phyloP scores from a whole-genome alignment of 2,113 vertebrate species.

The Polyodon spathula region DNA sequence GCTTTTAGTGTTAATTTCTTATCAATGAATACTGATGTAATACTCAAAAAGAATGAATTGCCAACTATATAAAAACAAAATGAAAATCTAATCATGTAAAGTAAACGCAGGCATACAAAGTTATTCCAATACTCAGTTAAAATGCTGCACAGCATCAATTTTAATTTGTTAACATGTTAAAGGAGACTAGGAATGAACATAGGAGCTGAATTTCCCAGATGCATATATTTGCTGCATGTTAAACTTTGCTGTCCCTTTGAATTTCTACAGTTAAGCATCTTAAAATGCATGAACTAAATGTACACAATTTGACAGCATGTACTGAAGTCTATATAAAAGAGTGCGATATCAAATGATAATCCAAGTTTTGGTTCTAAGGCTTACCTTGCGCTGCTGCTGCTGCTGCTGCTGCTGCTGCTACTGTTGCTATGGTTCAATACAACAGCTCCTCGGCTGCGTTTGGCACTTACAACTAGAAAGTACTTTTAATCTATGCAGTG shows the following conservation, averaged over 20 bases:
- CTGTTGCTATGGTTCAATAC: slow-evolving; percentile 47
- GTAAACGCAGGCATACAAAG: not conserved
- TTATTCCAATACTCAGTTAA: not conserved
- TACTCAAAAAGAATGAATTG: not conserved
- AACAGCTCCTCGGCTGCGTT: slow-evolving; percentile 39
- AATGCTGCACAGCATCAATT: not conserved
- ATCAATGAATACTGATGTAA: too few species aligned
- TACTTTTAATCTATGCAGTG: slow-evolving; percentile 53
- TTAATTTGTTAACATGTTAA: too few species aligned
- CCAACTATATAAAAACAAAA: not conserved
- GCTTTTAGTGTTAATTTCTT: too few species aligned
- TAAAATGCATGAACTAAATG: slow-evolving; percentile 1
- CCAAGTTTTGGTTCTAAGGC: not conserved
- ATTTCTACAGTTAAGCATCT: not conserved
- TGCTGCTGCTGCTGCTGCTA: too few species aligned
- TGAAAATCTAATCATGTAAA: not conserved
- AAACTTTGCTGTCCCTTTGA: not conserved
- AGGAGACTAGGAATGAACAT: too few species aligned
- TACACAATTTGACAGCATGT: not conserved
- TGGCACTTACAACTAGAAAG: slow-evolving; percentile 40
- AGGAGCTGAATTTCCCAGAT: too few species aligned
- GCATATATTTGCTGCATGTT: not conserved
- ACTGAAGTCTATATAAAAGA: not conserved
- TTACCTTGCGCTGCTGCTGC: not conserved
- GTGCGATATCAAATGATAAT: not conserved